Percentiles rank a stretch among this genome's conserved stretches.
Evolutionary conservation across 2,888 invertebrate genomes (phyloP).

Genomic region (Lepidonotus clava): DNA sequence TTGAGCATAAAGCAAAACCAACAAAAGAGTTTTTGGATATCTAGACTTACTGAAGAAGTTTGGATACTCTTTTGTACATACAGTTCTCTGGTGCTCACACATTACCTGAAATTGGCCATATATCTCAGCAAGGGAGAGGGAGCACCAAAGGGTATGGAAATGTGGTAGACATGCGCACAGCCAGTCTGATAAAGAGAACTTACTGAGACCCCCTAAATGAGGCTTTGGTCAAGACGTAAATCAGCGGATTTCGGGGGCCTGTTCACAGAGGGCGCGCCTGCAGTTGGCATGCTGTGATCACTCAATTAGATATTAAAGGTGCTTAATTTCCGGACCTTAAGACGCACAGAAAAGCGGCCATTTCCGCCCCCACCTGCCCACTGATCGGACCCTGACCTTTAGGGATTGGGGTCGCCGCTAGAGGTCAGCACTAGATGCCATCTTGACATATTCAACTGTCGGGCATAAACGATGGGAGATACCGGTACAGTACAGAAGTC

Average conservation of each 20-base stretch:
- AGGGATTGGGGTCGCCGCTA: neutral
- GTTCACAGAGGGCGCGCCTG: neutral
- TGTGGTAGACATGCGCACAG: neutral
- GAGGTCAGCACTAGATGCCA: neutral
- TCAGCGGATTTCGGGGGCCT: neutral
- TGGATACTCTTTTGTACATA: too few relatives aligned
- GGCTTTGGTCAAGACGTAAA: neutral
- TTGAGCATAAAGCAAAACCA: too few relatives aligned
- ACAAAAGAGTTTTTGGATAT: too few relatives aligned
- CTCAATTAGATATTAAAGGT: slow-evolving; percentile 20
- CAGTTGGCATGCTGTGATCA: neutral
- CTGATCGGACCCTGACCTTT: neutral
- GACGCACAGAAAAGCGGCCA: neutral
- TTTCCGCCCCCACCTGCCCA: slow-evolving; percentile 12
- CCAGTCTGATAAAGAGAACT: neutral
- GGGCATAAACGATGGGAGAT: too few relatives aligned
- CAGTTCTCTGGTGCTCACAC: too few relatives aligned
- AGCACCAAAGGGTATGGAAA: neutral
- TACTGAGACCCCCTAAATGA: neutral
- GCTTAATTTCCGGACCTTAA: slow-evolving; percentile 30
- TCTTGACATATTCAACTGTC: too few relatives aligned
- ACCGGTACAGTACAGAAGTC: too few relatives aligned
- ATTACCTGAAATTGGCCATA: too few relatives aligned
- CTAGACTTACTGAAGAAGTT: too few relatives aligned
- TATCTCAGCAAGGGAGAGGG: too few relatives aligned